phyloP scores from a whole-genome alignment of 1,140 invertebrate species.

The Meloidogyne hapla region DNA sequence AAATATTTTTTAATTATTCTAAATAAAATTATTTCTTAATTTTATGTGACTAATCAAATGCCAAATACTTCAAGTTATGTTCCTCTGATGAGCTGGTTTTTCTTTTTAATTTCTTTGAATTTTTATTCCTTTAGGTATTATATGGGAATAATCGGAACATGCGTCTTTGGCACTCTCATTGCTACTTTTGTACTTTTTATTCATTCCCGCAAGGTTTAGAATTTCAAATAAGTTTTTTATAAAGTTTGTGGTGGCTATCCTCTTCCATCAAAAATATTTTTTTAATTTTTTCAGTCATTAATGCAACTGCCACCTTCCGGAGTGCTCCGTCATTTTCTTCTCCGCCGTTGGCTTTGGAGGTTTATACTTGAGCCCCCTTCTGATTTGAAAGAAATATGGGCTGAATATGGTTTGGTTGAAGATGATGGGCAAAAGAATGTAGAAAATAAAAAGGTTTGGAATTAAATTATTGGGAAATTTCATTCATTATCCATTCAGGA shows the following conservation, averaged over 20 bases:
- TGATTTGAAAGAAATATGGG: constrained; percentile 57
- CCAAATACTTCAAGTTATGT: constrained; percentile 61
- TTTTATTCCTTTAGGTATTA: constrained; percentile 36
- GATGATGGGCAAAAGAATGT: background rate
- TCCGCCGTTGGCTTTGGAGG: constrained; percentile 38
- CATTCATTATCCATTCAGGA: too few relatives aligned
- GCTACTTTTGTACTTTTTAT: constrained; percentile 55
- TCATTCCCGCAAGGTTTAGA: constrained; percentile 30
- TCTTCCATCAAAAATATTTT: too few relatives aligned
- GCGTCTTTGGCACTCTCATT: constrained; percentile 58
- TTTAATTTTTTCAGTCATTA: constrained; percentile 26
- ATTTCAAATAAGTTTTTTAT: background rate
- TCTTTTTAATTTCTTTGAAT: constrained; percentile 14
- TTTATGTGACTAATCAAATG: constrained; percentile 49
- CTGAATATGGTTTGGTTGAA: constrained; percentile 55
- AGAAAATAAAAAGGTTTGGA: background rate
- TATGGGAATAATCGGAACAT: constrained; percentile 63
- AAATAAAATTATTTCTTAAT: background rate
- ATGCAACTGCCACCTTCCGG: constrained; percentile 31
- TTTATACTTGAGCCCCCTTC: constrained; percentile 56
- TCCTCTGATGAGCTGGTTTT: constrained; percentile 55
- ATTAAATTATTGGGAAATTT: background rate
- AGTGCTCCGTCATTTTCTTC: constrained; percentile 37
- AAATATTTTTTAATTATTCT: too few relatives aligned
- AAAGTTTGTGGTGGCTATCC: too few relatives aligned